Evolutionary conservation across 2,888 invertebrate genomes (phyloP).

Genomic region (Campoplex nolae): DNA sequence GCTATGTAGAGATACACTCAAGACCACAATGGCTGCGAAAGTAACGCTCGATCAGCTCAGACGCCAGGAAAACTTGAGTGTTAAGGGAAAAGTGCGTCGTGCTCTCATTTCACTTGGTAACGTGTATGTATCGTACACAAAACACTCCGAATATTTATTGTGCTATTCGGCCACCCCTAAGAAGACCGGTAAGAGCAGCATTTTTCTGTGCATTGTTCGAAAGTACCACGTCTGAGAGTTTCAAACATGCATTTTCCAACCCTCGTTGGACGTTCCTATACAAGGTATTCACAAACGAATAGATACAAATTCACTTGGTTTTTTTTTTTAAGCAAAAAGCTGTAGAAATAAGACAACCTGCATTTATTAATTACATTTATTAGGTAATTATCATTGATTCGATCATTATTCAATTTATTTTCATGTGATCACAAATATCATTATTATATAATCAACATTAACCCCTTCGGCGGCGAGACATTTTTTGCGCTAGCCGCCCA

Average conservation of each 20-base stretch:
- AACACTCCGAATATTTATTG: constrained; percentile 77
- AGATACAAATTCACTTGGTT: background rate
- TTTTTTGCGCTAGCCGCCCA: no score
- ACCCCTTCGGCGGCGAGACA: no score
- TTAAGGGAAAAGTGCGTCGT: constrained; percentile 4
- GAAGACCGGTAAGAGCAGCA: constrained; percentile 76
- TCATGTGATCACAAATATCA: no score
- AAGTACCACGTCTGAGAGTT: constrained; percentile 53
- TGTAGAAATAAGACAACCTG: background rate
- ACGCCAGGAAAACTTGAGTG: constrained; percentile 49
- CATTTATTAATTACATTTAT: background rate
- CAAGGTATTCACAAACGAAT: background rate
- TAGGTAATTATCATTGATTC: background rate
- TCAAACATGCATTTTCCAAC: constrained; percentile 54
- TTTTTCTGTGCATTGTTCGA: constrained; percentile 74
- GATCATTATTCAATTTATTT: no score
- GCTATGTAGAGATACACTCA: background rate
- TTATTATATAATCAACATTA: no score
- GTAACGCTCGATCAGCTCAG: constrained; percentile 55
- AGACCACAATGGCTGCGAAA: constrained; percentile 24
- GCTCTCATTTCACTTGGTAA: constrained; percentile 38
- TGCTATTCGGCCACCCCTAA: constrained; percentile 76
- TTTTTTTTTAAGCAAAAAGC: background rate
- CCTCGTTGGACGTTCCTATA: background rate
- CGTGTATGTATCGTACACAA: constrained; percentile 20